Base-by-base conservation (phyloP, 2,888 invertebrate species). In the Dasypolia templi region DNA sequence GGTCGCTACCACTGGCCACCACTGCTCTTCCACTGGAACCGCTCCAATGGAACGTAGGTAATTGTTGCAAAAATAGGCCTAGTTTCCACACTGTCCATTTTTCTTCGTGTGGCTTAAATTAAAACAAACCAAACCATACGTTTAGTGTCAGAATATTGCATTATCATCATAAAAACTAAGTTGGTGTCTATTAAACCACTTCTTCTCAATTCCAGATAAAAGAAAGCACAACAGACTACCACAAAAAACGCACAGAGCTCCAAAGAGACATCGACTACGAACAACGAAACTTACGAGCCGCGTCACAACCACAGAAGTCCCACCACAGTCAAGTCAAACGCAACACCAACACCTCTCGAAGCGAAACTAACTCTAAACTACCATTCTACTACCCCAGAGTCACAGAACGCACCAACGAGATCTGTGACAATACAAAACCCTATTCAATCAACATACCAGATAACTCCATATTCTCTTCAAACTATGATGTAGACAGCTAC, bases 381-480 rank as follows among this genome's bases (percentile, higher is more conserved):
- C 93, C 94, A 0, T 92, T 93, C 64, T 95, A 94, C 89, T 95
- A 96, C 87, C 94, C 90, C 0, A 61, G 81, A 22, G 63, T 93
- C 46, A 32, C 75, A 85, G 83, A 84, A 79, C 73, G 78, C 0
- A 65, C 46, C 7, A 85, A 84, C 32, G 77, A 75, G 17, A 84
- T 73, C 22, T 58, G 51, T 11, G 84, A 87, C 39, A 89, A 7
- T 17, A 64, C 92, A 66, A 92, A 91, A 78, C 91, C 93, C 0
- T 95, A 93, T 80, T 95, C 96, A 0, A 93, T 93, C 6, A 97
- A 97, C 81, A 95, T 96, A 77, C 95, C 97, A 0, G 94, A 95
- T 3, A 93, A 90, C 62, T 94, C 95, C 0, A 89, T 95, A 9
- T 95, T 96, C 75, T 93, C 95, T 19, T 89, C 90, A 0, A 94